Evolutionary conservation across 2,113 vertebrate genomes (phyloP).

Genomic region (Eclectus roratus): DNA sequence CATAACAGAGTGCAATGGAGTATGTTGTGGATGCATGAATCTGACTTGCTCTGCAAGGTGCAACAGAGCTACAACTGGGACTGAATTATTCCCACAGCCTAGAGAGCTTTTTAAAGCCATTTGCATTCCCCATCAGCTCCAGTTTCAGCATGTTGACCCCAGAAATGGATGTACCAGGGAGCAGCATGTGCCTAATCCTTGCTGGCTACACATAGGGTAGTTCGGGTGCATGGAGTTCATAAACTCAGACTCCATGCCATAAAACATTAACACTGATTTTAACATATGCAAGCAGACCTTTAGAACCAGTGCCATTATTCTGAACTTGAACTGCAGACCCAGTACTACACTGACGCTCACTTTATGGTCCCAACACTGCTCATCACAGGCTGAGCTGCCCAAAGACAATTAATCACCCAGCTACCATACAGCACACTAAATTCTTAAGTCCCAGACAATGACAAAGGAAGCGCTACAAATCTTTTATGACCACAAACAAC

Average conservation of each 20-base stretch:
- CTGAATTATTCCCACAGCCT: background rate
- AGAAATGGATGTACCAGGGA: background rate
- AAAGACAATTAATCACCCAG: background rate
- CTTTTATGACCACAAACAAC: background rate
- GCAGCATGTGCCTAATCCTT: background rate
- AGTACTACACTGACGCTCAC: background rate
- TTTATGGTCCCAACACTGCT: background rate
- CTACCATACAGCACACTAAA: background rate
- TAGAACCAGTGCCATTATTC: background rate
- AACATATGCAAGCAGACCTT: background rate
- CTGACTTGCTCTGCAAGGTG: background rate
- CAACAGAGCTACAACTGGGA: background rate
- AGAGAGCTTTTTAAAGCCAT: background rate
- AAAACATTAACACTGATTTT: background rate
- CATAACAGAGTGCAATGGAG: accelerated
- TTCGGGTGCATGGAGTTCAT: background rate
- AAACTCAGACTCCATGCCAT: background rate
- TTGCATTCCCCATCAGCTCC: background rate
- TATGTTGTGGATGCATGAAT: accelerated
- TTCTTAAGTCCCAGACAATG: background rate
- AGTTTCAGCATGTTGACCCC: background rate
- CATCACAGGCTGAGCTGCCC: background rate
- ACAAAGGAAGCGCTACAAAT: background rate
- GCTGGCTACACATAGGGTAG: background rate
- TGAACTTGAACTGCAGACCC: background rate